Evolutionary conservation across 64 coral and sea anemone species (phyloP).

Genomic region (Anthopleura sola): DNA sequence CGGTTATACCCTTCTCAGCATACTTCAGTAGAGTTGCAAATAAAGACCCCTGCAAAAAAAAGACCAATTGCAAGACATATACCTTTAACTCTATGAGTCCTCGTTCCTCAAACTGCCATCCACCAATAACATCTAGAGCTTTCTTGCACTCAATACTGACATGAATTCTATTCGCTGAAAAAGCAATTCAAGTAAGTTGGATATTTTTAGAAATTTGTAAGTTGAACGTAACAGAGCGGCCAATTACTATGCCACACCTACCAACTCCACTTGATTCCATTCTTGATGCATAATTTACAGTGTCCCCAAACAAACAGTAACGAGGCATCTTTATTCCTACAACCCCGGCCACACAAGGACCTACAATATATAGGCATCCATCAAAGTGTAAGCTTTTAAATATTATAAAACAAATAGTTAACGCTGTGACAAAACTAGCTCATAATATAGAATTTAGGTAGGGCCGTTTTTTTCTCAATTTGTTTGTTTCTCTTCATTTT

Average conservation of each 20-base stretch:
- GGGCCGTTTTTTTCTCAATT: too few species aligned
- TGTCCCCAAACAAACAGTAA: constrained; percentile 69
- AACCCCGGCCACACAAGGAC: constrained; percentile 49
- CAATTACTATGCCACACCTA: not conserved
- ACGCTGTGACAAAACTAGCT: too few species aligned
- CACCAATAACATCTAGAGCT: constrained; percentile 40
- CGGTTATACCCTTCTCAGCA: too few species aligned
- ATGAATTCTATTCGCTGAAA: constrained; percentile 49
- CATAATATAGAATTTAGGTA: too few species aligned
- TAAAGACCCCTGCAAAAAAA: not conserved
- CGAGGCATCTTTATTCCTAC: constrained; percentile 62
- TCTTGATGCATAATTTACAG: constrained; percentile 63
- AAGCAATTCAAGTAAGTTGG: not conserved
- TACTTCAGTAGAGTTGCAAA: too few species aligned
- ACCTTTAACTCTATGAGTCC: constrained; percentile 39
- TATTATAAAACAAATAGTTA: too few species aligned
- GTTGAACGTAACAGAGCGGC: too few species aligned
- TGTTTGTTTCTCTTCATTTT: too few species aligned
- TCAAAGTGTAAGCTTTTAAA: too few species aligned
- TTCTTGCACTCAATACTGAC: constrained; percentile 50
- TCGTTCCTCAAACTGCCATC: constrained; percentile 47
- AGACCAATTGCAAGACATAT: not conserved
- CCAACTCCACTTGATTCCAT: constrained; percentile 67
- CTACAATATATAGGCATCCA: not conserved
- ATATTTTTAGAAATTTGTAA: too few species aligned